Base-by-base conservation (phyloP, 2,797 vertebrate species). In the Pseudochromis fuscus region DNA sequence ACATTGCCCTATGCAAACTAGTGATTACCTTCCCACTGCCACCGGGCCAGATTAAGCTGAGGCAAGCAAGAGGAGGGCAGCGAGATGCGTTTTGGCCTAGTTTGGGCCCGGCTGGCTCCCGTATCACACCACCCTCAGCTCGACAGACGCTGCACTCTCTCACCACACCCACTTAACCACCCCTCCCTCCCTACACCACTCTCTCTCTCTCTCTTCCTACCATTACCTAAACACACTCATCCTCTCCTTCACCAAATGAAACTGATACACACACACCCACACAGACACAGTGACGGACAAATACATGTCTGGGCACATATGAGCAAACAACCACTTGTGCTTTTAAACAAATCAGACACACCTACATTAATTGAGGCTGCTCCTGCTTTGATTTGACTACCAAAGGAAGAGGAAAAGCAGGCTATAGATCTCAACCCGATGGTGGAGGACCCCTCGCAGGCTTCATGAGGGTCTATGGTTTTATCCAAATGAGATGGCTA, bases 61-160 rank as follows among this genome's bases (percentile, higher is more conserved):
- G 95, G 73, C 35, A 55, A 68, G 90, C 89, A 82, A 83, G 72
- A 31, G 80, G 83, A 90, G 81, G 84, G 74, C 92, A 89, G 64
- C 19, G 75, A 52, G 76, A 75, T 56, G 79, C 65, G 68, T 37
- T 88, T 83, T 83, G 88, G 91, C 82, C 92, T 90, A 90, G 88
- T 91, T 92, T 87, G 93, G 75, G 84, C 94, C 94, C 94, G 82
- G 76, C 91, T 83, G 93, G 92, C 93, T 89, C 80, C 93, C 92
- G 92, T 94, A 94, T 96, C 96, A 95, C 95, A 94, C 95, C 95
- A 96, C 95, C 88, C 81, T 88, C 65, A 48, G 77, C 91, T 89
- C 89, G 25, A 86, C 93, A 93, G 94, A 94, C 94, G 89, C 73
- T 80, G 69, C 73, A 4, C 49, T 33, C 79, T 40, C 73, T 78